phyloP scores from a whole-genome alignment of 2,888 invertebrate genomes.

The Aelia acuminata region DNA sequence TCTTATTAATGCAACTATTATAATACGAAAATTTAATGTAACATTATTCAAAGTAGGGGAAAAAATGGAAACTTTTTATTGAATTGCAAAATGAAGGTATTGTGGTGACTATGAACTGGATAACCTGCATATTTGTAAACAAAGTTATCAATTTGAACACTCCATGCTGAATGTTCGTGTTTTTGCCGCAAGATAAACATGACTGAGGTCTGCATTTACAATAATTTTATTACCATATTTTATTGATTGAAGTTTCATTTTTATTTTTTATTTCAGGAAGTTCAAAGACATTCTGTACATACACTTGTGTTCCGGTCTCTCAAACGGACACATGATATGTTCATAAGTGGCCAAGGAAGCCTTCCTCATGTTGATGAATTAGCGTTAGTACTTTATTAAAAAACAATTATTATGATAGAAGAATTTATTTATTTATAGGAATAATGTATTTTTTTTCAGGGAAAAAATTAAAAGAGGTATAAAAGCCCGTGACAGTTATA shows the following conservation, averaged over 20 bases:
- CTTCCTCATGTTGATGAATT: slow-evolving; percentile 87
- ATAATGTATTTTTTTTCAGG: slow-evolving; percentile 71
- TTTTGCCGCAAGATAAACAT: neutral
- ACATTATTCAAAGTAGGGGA: neutral
- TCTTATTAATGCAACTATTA: too few relatives aligned
- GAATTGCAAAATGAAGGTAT: neutral
- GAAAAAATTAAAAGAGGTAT: slow-evolving; percentile 80
- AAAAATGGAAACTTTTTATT: neutral
- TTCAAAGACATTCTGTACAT: slow-evolving; percentile 96
- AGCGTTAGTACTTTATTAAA: slow-evolving; percentile 76
- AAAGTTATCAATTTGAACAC: neutral
- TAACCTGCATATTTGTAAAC: neutral
- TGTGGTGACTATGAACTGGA: neutral
- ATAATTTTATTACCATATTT: neutral
- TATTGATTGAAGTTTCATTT: neutral
- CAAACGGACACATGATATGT: slow-evolving; percentile 98
- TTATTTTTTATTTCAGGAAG: slow-evolving; percentile 74
- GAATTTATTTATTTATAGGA: neutral
- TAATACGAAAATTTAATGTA: too few relatives aligned
- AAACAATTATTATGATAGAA: too few relatives aligned
- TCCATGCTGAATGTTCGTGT: neutral
- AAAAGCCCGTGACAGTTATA: slow-evolving; percentile 90
- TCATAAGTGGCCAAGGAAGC: slow-evolving; percentile 89
- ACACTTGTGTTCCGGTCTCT: slow-evolving; percentile 96
- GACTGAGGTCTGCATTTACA: neutral